Evolutionary conservation across 1,140 invertebrate genomes (phyloP).

Genomic region (Patella vulgata): DNA sequence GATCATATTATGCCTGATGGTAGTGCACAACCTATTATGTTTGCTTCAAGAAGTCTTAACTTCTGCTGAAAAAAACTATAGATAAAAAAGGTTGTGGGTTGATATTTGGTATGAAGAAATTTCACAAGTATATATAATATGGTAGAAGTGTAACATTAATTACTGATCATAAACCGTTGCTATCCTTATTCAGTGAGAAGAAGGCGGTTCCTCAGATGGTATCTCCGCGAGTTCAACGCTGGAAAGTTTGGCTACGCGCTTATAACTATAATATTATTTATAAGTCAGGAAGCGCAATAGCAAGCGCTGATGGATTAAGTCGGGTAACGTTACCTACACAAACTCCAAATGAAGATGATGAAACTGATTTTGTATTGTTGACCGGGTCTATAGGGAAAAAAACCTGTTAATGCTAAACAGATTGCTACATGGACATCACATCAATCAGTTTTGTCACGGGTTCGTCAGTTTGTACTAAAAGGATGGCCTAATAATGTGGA

Average conservation of each 20-base stretch:
- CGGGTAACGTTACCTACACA: conserved; percentile 38
- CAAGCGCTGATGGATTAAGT: conserved; percentile 55
- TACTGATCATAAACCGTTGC: conserved; percentile 55
- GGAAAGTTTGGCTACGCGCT: conserved; percentile 38
- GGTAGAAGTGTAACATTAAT: conserved; percentile 44
- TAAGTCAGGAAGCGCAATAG: conserved; percentile 55
- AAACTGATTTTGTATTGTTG: conserved; percentile 13
- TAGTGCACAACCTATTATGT: conserved; percentile 64
- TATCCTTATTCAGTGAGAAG: conserved; percentile 35
- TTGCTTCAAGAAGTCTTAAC: conserved; percentile 65
- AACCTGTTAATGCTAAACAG: conserved; percentile 6
- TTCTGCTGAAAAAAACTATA: conserved; percentile 68
- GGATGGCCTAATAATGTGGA: conserved; percentile 4
- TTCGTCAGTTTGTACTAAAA: conserved; percentile 5
- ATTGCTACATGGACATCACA: conserved; percentile 18
- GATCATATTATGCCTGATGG: conserved; percentile 61
- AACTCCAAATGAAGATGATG: neutral
- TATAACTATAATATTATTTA: conserved; percentile 62
- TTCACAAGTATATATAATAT: conserved; percentile 41
- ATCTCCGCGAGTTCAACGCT: conserved; percentile 50
- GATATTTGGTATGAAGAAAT: conserved; percentile 67
- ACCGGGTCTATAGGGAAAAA: conserved; percentile 14
- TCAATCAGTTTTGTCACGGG: conserved; percentile 9
- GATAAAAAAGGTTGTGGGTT: conserved; percentile 71
- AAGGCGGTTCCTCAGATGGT: conserved; percentile 43